Evolutionary conservation across 64 coral and sea anemone genomes (phyloP).

Genomic region (Pocillopora verrucosa): DNA sequence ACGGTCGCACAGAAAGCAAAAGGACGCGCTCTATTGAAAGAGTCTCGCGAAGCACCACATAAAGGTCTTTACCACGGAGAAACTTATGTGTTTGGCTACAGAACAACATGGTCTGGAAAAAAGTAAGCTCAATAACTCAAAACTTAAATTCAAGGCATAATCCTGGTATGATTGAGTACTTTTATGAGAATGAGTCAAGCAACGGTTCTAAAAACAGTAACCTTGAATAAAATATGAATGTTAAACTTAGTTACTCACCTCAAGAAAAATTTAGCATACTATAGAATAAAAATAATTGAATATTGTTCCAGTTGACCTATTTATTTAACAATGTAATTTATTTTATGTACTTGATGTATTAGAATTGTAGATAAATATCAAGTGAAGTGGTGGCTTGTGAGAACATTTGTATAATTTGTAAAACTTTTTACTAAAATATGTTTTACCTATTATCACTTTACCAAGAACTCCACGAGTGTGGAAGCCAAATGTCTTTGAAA

Average conservation of each 20-base stretch:
- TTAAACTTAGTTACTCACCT: too few species aligned
- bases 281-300: too few species aligned
- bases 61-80: slow-evolving; percentile 92
- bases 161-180: neutral
- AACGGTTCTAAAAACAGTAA: too few species aligned
- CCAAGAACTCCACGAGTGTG: slow-evolving; percentile 86
- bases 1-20: slow-evolving; percentile 18
- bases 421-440: neutral
- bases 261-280: too few species aligned
- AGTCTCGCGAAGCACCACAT: slow-evolving; percentile 71
- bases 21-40: slow-evolving; percentile 53
- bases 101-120: slow-evolving; percentile 90
- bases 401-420: too few species aligned
- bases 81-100: slow-evolving; percentile 89
- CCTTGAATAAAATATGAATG: too few species aligned
- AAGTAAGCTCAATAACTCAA: slow-evolving; percentile 64
- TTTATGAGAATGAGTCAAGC: neutral
- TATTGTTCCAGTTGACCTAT: too few species aligned
- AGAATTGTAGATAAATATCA: too few species aligned
- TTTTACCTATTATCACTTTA: neutral
- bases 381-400: too few species aligned
- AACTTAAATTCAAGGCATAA: neutral
- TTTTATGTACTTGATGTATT: too few species aligned
- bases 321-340: too few species aligned
- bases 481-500: slow-evolving; percentile 92